Evolutionary conservation across 2,888 invertebrate species (phyloP).

Genomic region (Heterodera filipjevi): DNA sequence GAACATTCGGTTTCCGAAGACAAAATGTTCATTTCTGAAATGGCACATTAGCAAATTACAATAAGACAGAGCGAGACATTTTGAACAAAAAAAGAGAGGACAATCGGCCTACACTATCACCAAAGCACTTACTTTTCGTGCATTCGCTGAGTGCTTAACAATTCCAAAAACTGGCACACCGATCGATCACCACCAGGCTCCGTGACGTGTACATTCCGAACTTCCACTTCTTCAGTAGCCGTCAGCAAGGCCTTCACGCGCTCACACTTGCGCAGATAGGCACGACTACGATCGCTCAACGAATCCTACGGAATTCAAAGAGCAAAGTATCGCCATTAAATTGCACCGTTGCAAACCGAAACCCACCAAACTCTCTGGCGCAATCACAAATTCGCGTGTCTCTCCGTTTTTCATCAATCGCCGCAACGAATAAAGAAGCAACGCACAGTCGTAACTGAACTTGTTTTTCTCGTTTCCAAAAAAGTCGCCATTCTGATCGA

Average conservation of each 20-base stretch:
- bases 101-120: too few species aligned
- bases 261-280: slow-evolving; percentile 20
- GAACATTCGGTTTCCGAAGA: slow-evolving; percentile 33
- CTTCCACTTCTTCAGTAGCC: slow-evolving; percentile 18
- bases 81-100: too few species aligned
- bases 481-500: slow-evolving; percentile 24
- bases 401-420: slow-evolving; percentile 8
- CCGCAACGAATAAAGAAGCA: slow-evolving; percentile 23
- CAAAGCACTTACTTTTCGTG: slow-evolving; percentile 18
- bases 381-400: slow-evolving; percentile 23
- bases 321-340: neutral
- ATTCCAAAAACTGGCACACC: slow-evolving; percentile 34
- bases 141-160: slow-evolving; percentile 32
- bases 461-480: slow-evolving; percentile 22
- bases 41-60: neutral
- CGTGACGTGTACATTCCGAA: neutral
- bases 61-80: neutral
- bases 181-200: slow-evolving; percentile 27
- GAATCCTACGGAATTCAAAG: slow-evolving; percentile 18
- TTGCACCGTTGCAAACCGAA: neutral
- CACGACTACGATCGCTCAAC: slow-evolving; percentile 9
- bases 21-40: slow-evolving; percentile 30
- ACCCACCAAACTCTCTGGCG: neutral
- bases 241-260: slow-evolving; percentile 25
- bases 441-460: slow-evolving; percentile 33